A percentile compares a stretch with the other conserved stretches of the same genome.
Evolutionary conservation across 1,140 invertebrate species (phyloP).

Genomic region (Phocides pigmalion): DNA sequence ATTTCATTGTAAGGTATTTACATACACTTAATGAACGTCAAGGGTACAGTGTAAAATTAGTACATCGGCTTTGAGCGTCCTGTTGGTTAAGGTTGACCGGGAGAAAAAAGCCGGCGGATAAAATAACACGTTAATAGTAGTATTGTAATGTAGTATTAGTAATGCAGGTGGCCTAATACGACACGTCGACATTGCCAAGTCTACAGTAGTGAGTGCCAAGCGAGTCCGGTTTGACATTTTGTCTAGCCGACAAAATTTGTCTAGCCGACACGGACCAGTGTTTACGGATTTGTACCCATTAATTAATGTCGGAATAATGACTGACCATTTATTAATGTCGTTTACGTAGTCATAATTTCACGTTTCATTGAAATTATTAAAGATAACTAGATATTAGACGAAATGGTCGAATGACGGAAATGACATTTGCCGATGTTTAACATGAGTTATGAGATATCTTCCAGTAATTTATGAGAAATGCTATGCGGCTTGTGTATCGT

Average conservation of each 20-base stretch:
- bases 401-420: too few relatives aligned
- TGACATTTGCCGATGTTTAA: slow-evolving; percentile 1
- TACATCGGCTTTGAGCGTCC: too few relatives aligned
- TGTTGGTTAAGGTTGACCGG: too few relatives aligned
- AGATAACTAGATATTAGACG: slow-evolving; percentile 21
- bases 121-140: too few relatives aligned
- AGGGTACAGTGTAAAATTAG: too few relatives aligned
- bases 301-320: slow-evolving; percentile 31
- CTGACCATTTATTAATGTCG: slow-evolving; percentile 24
- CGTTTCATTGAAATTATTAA: slow-evolving; percentile 31
- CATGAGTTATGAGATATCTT: not conserved
- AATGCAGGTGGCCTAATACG: not conserved
- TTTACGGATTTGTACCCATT: slow-evolving; percentile 12
- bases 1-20: too few relatives aligned
- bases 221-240: not conserved
- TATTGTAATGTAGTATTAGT: too few relatives aligned
- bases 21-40: too few relatives aligned
- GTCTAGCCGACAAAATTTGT: slow-evolving; percentile 14
- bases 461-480: slow-evolving; percentile 9
- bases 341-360: slow-evolving; percentile 30
- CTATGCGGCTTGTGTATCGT: too few relatives aligned
- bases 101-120: too few relatives aligned
- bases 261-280: not conserved
- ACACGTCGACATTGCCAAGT: slow-evolving; percentile 1
- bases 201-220: not conserved